Evolutionary conservation across 2,797 vertebrate species (phyloP).

Genomic region (Clarias platycephalus): DNA sequence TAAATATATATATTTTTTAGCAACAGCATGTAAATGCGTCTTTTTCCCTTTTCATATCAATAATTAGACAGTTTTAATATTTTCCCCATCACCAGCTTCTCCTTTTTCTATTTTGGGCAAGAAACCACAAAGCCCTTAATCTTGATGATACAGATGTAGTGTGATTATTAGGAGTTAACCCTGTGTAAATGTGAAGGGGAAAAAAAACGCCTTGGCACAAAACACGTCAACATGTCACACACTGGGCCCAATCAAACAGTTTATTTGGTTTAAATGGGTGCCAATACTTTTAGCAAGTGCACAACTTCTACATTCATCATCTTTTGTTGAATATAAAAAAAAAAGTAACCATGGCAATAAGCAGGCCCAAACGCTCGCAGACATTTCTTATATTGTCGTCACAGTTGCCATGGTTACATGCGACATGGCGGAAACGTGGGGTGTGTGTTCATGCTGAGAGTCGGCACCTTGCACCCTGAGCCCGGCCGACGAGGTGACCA

Average conservation of each 20-base stretch:
- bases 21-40: not conserved
- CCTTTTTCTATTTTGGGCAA: not conserved
- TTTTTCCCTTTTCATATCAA: not conserved
- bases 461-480: conserved; percentile 87
- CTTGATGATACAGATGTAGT: no score
- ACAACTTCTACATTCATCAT: no score
- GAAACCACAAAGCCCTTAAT: no score
- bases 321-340: not conserved
- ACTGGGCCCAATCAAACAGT: no score
- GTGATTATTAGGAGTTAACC: no score
- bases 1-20: not conserved
- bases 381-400: not conserved
- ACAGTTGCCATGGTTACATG: not conserved
- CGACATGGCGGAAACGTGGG: not conserved
- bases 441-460: not conserved
- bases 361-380: not conserved
- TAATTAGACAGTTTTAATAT: not conserved
- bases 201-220: no score
- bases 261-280: not conserved
- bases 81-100: not conserved
- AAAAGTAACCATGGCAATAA: not conserved
- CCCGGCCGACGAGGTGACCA: conserved; percentile 82
- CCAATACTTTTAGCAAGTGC: not conserved
- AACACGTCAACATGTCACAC: no score
- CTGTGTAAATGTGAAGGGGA: no score